Conservation (phyloP, 1,140 invertebrate species). For the Drosophila bocki region DNA sequence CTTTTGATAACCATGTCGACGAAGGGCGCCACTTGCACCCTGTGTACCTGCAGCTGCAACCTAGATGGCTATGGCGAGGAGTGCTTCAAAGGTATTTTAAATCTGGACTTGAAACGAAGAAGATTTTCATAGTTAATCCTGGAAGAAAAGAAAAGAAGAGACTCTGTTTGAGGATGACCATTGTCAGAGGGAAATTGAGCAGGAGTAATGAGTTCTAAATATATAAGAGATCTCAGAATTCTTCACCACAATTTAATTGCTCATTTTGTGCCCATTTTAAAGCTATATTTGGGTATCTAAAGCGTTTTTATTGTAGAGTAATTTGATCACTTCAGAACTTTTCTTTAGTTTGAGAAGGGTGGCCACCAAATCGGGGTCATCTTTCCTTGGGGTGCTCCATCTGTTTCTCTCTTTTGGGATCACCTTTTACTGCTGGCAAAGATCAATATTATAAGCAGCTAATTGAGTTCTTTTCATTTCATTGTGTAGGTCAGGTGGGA, state of each 20-base stretch:
- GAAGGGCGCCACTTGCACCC: conserved; percentile 47
- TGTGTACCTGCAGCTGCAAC: conserved; percentile 42
- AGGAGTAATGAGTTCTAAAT: neutral
- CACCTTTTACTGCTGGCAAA: neutral
- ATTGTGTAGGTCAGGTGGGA: conserved; percentile 26
- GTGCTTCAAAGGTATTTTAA: conserved; percentile 19
- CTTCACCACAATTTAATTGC: conserved; percentile 3
- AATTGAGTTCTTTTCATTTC: conserved; percentile 21
- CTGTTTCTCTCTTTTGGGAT: conserved; percentile 4
- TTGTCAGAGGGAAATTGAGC: neutral
- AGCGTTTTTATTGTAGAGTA: conserved; percentile 12
- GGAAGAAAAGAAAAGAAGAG: neutral
- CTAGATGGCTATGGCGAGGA: conserved; percentile 15
- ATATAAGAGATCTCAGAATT: neutral
- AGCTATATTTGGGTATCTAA: conserved; percentile 2
- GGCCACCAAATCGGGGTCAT: conserved; percentile 24
- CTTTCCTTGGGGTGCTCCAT: conserved; percentile 8
- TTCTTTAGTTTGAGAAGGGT: conserved; percentile 21
- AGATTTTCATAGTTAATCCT: neutral
- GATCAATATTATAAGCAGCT: conserved; percentile 37
- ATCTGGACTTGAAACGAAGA: neutral
- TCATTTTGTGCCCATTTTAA: conserved; percentile 18
- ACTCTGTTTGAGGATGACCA: neutral
- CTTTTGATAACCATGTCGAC: conserved; percentile 48
- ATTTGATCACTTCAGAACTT: conserved; percentile 15